A percentile compares a stretch with the other conserved stretches of the same genome.
Conservation (phyloP, 2,113 vertebrate species). For the Festucalex cinctus region DNA sequence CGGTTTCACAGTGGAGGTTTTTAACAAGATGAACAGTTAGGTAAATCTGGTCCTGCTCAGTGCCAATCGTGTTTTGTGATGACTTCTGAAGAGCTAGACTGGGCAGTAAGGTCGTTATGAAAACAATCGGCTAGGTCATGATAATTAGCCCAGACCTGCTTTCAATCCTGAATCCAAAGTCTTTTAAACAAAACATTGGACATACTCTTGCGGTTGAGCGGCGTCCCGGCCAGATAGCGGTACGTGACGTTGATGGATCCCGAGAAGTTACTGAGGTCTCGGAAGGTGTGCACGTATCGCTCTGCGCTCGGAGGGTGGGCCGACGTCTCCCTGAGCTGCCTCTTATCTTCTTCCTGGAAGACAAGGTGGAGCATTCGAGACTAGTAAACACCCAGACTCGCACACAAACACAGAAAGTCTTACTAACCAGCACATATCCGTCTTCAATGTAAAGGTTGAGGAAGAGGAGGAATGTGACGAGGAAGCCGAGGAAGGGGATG, state of each 20-base stretch:
- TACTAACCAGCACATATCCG: constrained; percentile 90
- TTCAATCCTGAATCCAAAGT: constrained; percentile 3
- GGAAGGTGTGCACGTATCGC: constrained; percentile 86
- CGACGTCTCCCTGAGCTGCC: constrained; percentile 84
- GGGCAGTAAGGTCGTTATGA: background rate
- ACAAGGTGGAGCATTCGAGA: background rate
- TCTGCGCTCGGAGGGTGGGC: constrained; percentile 87
- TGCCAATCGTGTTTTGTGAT: background rate
- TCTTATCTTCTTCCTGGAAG: constrained; percentile 89
- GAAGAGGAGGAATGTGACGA: constrained; percentile 91
- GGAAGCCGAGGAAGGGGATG: constrained; percentile 89
- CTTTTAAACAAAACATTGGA: constrained; percentile 22
- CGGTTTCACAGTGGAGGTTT: background rate
- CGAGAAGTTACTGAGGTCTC: constrained; percentile 92
- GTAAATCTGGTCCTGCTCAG: too few relatives aligned
- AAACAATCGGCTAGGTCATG: background rate
- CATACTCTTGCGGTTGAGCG: constrained; percentile 91
- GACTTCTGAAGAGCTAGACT: too few relatives aligned
- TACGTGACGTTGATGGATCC: constrained; percentile 95
- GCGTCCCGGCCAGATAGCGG: constrained; percentile 88
- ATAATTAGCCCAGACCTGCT: too few relatives aligned
- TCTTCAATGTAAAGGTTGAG: constrained; percentile 98
- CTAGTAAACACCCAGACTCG: background rate
- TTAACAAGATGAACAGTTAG: too few relatives aligned
- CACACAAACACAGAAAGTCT: background rate